Evolutionary conservation across 2,113 vertebrate genomes (phyloP).

Genomic region (Mellivora capensis): DNA sequence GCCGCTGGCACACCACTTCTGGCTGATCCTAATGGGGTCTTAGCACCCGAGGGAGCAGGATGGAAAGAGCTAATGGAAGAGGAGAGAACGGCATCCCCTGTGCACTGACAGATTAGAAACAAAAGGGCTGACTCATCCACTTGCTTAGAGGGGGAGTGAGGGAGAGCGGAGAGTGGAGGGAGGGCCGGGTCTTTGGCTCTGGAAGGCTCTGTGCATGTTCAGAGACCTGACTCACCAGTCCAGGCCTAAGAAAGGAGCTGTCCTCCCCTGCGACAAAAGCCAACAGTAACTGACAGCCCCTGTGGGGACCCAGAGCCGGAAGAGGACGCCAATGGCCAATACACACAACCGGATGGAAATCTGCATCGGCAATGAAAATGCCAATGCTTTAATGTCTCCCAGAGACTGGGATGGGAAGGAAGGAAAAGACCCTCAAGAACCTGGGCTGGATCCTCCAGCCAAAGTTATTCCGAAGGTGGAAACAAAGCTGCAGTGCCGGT

Average conservation of each 20-base stretch:
- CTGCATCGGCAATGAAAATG: not conserved
- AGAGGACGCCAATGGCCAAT: rapidly evolving
- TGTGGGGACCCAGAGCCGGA: not conserved
- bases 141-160: not conserved
- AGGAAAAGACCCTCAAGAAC: not conserved
- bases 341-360: rapidly evolving
- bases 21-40: too few relatives aligned
- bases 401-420: not conserved
- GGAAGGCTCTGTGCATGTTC: not conserved
- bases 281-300: not conserved
- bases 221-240: not conserved
- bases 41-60: not conserved
- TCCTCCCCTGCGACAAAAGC: not conserved
- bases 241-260: not conserved
- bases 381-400: rapidly evolving
- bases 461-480: not conserved
- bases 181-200: not conserved
- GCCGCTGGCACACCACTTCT: not conserved
- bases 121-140: not conserved
- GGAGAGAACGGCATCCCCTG: not conserved
- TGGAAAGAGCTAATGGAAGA: not conserved
- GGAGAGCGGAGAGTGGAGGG: not conserved
- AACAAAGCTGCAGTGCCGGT: not conserved
- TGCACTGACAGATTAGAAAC: not conserved
- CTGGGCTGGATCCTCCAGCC: not conserved